Base-by-base conservation (phyloP, 2,797 vertebrate genomes). In the Glossophaga mutica region DNA sequence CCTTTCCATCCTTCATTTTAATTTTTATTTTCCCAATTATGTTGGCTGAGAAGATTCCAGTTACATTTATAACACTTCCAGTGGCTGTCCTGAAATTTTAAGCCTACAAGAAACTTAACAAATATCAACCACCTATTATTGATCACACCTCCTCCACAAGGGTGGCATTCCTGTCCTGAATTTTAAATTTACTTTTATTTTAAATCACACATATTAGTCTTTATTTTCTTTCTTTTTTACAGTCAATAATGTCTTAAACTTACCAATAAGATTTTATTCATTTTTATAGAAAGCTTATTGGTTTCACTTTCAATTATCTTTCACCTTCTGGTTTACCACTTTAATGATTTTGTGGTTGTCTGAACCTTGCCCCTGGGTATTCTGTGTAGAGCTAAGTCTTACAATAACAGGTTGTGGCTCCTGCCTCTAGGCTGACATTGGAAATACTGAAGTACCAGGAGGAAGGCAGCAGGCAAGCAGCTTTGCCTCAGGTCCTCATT, bases 171-270 rank as follows among this genome's bases (percentile, higher is more conserved):
- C 48, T 48, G 18, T 32, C 16, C 29, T 50, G 14, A 91, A 48
- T 74, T 92, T 92, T 39, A 93, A 88, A 34, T 91, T 87, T 19
- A 48, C 15, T 16, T 89, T 39, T 57, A 91, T 79, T 74, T 88
- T 87, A 84, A 94, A 70, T 12, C 11, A 37, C 0, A 34, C 4
- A 1, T 21, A 71, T 65, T 14, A 32, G 10, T n/a, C 24, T 88
- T 59, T 65, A 22, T 46, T 70, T 87, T 68, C 15, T 48, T 79
- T 52, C 14, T 26, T 87, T 48, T 74, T 62, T 29, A 67, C 4
- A 44, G 0, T 37, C 29, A 78, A 42, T 39, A 22, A 37, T 57
- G 52, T 55, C 70, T 91, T 59, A 65, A 46, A 34, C 62, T 46
- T 65, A 9, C 32, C 9, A 68, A 50, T 62, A 3, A 15, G n/a